Base-by-base conservation (phyloP, 1,140 invertebrate genomes). In the Drosophila triauraria region DNA sequence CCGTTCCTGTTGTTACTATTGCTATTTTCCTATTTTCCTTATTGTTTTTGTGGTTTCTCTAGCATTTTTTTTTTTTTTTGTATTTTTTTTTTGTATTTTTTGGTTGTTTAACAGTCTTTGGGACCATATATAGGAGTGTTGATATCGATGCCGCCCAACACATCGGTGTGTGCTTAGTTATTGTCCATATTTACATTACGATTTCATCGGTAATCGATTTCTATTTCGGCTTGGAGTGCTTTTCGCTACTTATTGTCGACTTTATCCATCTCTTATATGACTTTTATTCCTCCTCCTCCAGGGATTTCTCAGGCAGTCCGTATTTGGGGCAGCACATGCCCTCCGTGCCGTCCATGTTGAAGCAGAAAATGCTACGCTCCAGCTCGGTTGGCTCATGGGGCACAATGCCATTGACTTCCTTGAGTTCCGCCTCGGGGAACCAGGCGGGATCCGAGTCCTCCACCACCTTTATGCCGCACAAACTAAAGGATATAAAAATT, bases 381-480 rank as follows among this genome's bases (percentile, higher is more conserved):
- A 97, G 94, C 5, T 95, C 93, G 3, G 97, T 96, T 1, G 94
- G 94, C 87, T 97, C 96, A 76, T 97, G 96, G 2, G 96, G 95
- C 67, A 96, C 94, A 56, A 98, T 96, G 53, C 96, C 96, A 82
- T 98, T 96, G 90, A 97, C 98, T 85, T 98, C 97, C 78, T 96
- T 96, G 1, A 98, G 93, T 78, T 98, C 97, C 15, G 96, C 95
- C 1, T 96, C 96, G 0, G 97, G 97, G 91, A 98, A 98, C 97
- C 97, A 98, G 12, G 97, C 97, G 67, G 97, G 96, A 91, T 97
- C 97, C 58, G 97, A 96, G 80, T 98, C 97, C n/a, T 97, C 96
- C 44, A 98, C 96, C 40, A 98, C 95, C 10, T 95, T 94, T 69
- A 97, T 95, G 46, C 96, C 96, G 70, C 96, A 96, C 35, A 95